phyloP scores from a whole-genome alignment of 2,113 vertebrate species.

The Trochalopteron elliotii region DNA sequence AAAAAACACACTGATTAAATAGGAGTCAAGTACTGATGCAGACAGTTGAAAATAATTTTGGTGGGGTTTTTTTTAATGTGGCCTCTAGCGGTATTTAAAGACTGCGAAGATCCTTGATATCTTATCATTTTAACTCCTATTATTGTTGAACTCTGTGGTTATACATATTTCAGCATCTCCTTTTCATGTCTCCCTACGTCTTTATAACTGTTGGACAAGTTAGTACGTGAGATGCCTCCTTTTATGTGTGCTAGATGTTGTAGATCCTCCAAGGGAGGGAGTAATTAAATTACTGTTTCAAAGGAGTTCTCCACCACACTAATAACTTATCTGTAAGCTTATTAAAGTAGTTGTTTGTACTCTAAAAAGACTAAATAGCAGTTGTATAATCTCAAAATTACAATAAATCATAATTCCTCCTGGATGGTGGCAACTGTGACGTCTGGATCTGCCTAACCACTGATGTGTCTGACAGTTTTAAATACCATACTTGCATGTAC shows the following conservation, averaged over 20 bases:
- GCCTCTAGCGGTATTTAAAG: not conserved
- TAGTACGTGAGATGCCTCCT: not conserved
- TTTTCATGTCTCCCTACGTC: not conserved
- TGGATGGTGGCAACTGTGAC: not conserved
- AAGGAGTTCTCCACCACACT: not conserved
- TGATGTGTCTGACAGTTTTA: not conserved
- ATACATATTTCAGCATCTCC: conserved; percentile 19
- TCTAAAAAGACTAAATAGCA: conserved; percentile 36
- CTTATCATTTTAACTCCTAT: not conserved
- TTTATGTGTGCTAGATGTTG: conserved; percentile 40
- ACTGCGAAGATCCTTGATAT: not conserved
- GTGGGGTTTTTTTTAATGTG: not conserved
- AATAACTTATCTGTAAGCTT: conserved; percentile 42
- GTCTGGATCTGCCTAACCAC: not conserved
- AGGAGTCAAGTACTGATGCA: not conserved
- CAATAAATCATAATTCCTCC: not conserved
- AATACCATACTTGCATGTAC: not conserved
- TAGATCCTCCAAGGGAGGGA: conserved; percentile 22
- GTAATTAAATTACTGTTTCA: conserved; percentile 46
- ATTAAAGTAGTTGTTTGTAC: conserved; percentile 33
- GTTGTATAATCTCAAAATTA: conserved; percentile 24
- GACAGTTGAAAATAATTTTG: not conserved
- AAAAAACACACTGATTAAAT: not conserved
- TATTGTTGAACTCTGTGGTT: conserved; percentile 28
- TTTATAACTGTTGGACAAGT: conserved; percentile 38